Conservation (phyloP, 1,140 invertebrate genomes). For the Brachionus asplanchnoidis region DNA sequence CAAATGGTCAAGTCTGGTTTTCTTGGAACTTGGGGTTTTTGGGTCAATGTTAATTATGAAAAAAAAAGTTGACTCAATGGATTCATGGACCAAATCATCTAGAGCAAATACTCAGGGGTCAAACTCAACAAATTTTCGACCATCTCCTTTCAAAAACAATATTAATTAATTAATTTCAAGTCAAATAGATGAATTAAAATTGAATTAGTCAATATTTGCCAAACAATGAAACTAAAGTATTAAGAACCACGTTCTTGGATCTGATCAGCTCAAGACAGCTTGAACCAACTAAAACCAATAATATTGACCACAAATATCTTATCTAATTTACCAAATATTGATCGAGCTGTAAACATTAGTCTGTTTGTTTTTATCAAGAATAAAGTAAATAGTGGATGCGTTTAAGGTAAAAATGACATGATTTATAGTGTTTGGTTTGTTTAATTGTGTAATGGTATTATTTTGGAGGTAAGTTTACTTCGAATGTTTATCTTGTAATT, state of each 20-base stretch:
- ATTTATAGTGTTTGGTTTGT: not conserved
- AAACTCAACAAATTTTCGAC: not conserved
- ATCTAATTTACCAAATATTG: constrained; percentile 25
- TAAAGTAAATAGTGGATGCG: not conserved
- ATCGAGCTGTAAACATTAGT: not conserved
- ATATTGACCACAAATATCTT: not conserved
- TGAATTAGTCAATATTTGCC: not conserved
- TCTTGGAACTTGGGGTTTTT: not conserved
- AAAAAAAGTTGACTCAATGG: not conserved
- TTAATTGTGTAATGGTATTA: constrained; percentile 12
- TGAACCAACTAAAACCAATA: not conserved
- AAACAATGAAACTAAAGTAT: not conserved
- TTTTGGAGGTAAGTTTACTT: not conserved
- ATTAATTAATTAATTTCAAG: constrained; percentile 32
- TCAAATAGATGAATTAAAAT: constrained; percentile 18
- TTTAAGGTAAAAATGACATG: constrained; percentile 17
- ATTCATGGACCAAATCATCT: not conserved
- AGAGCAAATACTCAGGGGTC: not conserved
- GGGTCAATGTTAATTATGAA: not conserved
- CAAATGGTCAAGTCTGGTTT: not conserved
- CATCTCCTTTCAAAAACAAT: constrained; percentile 15
- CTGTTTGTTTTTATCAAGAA: not conserved
- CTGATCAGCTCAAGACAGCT: not conserved
- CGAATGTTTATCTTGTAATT: not conserved
- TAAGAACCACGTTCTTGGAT: not conserved